A percentile compares a stretch with the other conserved stretches of the same genome.
These are phyloP conservation scores for Leptinotarsa peninsularis DNA, from an alignment of 2,888 invertebrate species.

Conservation along the genomic window DNA sequence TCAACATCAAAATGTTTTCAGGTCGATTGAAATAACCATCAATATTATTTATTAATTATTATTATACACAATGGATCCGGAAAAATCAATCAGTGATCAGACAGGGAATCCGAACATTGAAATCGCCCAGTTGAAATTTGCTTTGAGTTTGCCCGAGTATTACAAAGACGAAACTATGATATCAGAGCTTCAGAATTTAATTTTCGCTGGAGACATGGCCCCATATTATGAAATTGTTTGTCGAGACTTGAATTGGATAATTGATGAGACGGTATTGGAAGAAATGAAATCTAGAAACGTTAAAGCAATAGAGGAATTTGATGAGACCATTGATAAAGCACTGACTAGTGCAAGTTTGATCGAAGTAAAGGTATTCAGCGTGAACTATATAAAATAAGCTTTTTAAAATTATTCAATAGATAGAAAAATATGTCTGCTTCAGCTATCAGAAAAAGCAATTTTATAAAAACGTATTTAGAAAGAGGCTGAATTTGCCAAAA, in stretches of 20 bases:
- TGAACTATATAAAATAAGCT: too few species aligned
- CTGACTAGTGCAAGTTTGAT: conserved; percentile 47
- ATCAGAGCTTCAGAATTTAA: conserved; percentile 65
- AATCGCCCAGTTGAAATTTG: conserved; percentile 71
- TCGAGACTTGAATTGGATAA: conserved; percentile 64
- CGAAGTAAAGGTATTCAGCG: conserved; percentile 41
- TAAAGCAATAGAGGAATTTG: conserved; percentile 50
- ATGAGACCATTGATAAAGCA: conserved; percentile 53
- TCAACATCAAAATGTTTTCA: not conserved
- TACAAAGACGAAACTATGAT: conserved; percentile 61
- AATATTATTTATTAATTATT: too few species aligned
- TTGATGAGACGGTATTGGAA: conserved; percentile 61
- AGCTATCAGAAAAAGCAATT: too few species aligned
- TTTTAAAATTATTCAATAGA: too few species aligned
- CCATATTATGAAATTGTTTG: conserved; percentile 74
- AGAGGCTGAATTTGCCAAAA: too few species aligned
- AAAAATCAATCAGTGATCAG: conserved; percentile 46
- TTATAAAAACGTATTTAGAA: too few species aligned
- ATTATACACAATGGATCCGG: conserved; percentile 35
- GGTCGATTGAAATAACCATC: not conserved
- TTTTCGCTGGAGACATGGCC: conserved; percentile 72
- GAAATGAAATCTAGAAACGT: conserved; percentile 55
- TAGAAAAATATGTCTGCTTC: too few species aligned
- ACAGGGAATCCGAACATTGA: conserved; percentile 54
- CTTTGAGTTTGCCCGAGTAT: conserved; percentile 67